Evolutionary conservation across 2,888 invertebrate genomes (phyloP).

Genomic region (Adela reaumurella): DNA sequence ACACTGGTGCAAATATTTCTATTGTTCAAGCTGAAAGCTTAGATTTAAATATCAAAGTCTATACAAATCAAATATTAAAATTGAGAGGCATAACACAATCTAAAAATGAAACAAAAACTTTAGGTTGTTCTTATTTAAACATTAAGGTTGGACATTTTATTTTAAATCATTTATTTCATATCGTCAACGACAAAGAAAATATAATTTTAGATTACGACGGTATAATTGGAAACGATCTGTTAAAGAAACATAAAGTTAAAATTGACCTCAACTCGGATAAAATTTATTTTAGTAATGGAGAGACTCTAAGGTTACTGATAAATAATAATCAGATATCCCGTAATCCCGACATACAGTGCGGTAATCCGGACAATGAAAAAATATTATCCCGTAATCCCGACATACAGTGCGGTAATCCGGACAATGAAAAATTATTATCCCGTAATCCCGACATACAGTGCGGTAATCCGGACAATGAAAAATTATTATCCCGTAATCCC

Average conservation of each 20-base stretch:
- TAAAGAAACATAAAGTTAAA: neutral
- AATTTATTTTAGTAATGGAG: neutral
- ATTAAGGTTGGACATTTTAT: neutral
- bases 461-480: neutral
- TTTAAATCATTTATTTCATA: neutral
- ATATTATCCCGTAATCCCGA: neutral
- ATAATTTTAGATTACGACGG: neutral
- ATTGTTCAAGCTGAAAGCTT: neutral
- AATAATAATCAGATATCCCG: neutral
- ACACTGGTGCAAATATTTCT: slow-evolving; percentile 1
- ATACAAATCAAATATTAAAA: neutral
- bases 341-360: no score
- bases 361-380: neutral
- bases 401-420: neutral
- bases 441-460: neutral
- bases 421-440: neutral
- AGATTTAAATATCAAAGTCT: neutral
- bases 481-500: no score
- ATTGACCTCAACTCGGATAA: neutral
- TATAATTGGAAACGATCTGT: neutral
- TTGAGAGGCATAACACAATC: neutral
- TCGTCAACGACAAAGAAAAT: neutral
- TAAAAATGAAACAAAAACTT: neutral
- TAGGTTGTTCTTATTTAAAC: neutral
- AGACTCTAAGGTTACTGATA: neutral